Evolutionary conservation across 2,888 invertebrate genomes (phyloP).

Genomic region (Netelia virgata): DNA sequence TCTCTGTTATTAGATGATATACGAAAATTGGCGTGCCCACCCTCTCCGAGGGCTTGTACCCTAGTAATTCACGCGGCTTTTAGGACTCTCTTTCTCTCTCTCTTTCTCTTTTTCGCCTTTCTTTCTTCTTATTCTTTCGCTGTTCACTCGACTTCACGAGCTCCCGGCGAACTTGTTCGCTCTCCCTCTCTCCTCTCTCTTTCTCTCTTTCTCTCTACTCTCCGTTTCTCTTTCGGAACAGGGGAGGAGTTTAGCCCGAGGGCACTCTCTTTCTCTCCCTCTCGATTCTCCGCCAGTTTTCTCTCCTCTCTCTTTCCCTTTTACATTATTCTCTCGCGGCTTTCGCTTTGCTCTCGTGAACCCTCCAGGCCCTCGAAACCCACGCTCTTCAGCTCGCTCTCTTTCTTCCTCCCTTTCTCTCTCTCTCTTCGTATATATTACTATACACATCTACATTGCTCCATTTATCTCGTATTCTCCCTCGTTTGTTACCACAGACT

Average conservation of each 20-base stretch:
- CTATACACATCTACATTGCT: slow-evolving; percentile 10
- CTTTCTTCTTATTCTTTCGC: slow-evolving; percentile 1
- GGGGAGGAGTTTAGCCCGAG: slow-evolving; percentile 3
- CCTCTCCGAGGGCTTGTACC: slow-evolving; percentile 74
- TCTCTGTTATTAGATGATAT: slow-evolving; percentile 84
- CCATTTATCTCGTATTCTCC: slow-evolving; percentile 28
- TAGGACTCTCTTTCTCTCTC: slow-evolving; percentile 43
- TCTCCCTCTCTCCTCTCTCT: slow-evolving; percentile 34
- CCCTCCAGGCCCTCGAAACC: background rate
- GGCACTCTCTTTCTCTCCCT: slow-evolving; percentile 14
- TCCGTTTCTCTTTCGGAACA: slow-evolving; percentile 15
- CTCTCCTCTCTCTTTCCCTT: slow-evolving; percentile 20
- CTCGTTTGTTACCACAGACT: slow-evolving; percentile 23
- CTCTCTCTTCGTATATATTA: background rate
- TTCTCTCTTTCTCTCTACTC: slow-evolving; percentile 24
- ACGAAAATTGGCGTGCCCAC: slow-evolving; percentile 82
- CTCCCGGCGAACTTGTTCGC: background rate
- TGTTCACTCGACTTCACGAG: background rate
- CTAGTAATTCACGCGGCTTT: slow-evolving; percentile 69
- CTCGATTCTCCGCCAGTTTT: slow-evolving; percentile 26
- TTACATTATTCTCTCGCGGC: slow-evolving; percentile 35
- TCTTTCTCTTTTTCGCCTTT: background rate
- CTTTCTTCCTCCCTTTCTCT: background rate
- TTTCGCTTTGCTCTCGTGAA: background rate
- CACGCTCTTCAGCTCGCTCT: background rate